Percentiles rank a stretch among this genome's conserved stretches.
Evolutionary conservation across 2,113 vertebrate species (phyloP).

Genomic region (Pseudopipra pipra): DNA sequence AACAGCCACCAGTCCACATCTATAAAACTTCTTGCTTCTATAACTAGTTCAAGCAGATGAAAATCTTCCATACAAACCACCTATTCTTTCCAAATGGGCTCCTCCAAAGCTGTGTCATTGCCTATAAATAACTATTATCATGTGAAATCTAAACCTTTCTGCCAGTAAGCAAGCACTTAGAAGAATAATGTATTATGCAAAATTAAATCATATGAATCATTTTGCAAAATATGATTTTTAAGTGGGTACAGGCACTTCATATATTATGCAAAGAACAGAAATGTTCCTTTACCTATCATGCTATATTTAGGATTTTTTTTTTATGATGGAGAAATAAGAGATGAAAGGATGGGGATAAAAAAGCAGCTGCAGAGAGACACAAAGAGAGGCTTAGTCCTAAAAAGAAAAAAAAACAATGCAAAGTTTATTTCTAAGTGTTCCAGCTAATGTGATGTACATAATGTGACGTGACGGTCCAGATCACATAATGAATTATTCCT

Average conservation of each 20-base stretch:
- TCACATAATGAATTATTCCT: background rate
- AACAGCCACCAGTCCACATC: background rate
- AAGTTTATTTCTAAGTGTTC: background rate
- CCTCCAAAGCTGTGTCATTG: slow-evolving; percentile 21
- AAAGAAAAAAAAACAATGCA: background rate
- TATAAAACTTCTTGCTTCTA: background rate
- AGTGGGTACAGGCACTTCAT: slow-evolving; percentile 37
- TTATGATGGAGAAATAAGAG: slow-evolving; percentile 5
- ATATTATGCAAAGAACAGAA: slow-evolving; percentile 34
- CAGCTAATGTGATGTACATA: background rate
- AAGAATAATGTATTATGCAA: slow-evolving; percentile 52
- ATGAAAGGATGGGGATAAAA: background rate
- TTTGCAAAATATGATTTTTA: slow-evolving; percentile 43
- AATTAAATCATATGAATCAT: slow-evolving; percentile 46
- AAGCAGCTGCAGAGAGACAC: background rate
- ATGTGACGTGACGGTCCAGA: background rate
- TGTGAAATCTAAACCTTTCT: slow-evolving; percentile 35
- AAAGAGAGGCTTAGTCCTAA: background rate
- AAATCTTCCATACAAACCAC: background rate
- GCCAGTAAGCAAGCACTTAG: slow-evolving; percentile 1
- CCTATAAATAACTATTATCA: slow-evolving; percentile 39
- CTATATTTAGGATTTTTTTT: slow-evolving; percentile 23
- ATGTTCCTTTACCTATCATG: background rate
- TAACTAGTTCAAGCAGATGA: background rate
- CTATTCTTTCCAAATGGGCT: background rate